Evolutionary conservation across 2,797 vertebrate species (phyloP).

Genomic region (Ispidina lecontei): DNA sequence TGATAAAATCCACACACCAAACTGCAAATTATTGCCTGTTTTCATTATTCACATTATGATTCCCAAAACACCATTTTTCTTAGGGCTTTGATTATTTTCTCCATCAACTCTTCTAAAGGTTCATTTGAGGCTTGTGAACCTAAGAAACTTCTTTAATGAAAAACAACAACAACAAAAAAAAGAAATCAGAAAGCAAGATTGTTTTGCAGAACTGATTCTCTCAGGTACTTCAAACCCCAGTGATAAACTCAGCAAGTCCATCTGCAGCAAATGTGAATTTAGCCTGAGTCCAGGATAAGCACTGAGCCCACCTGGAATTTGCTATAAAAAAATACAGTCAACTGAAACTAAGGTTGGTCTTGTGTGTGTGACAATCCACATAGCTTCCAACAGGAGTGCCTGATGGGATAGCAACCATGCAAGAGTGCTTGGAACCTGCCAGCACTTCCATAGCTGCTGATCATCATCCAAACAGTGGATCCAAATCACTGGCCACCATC

Average conservation of each 20-base stretch:
- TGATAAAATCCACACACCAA: slow-evolving; percentile 43
- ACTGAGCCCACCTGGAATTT: neutral
- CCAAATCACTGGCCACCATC: neutral
- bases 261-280: slow-evolving; percentile 21
- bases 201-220: slow-evolving; percentile 24
- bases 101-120: slow-evolving; percentile 1
- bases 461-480: neutral
- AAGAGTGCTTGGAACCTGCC: neutral
- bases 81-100: slow-evolving; percentile 61
- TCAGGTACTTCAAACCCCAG: neutral
- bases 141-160: slow-evolving; percentile 23
- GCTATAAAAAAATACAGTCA: neutral
- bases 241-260: neutral
- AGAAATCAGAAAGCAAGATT: neutral
- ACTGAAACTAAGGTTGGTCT: neutral
- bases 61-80: slow-evolving; percentile 28
- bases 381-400: neutral
- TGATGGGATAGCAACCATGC: neutral
- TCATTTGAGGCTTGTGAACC: slow-evolving; percentile 31
- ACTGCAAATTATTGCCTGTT: slow-evolving; percentile 11
- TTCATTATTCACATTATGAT: slow-evolving; percentile 31
- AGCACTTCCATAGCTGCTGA: neutral
- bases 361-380: neutral
- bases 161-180: neutral
- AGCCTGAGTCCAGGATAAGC: neutral